Evolutionary conservation across 2,797 vertebrate species (phyloP).

Genomic region (Ispidina picta): DNA sequence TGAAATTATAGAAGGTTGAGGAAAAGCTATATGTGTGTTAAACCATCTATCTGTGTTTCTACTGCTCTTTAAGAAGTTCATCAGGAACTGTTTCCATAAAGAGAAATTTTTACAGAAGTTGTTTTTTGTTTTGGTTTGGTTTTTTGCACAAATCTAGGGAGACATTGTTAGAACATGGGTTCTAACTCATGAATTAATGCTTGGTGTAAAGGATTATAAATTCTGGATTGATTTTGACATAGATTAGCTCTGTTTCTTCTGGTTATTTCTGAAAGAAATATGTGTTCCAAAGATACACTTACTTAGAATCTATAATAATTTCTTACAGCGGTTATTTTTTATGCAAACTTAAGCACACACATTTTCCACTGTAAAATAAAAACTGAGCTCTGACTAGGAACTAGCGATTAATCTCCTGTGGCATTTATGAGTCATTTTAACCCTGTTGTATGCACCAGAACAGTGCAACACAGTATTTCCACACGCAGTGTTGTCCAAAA

Average conservation of each 20-base stretch:
- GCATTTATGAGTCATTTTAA: neutral
- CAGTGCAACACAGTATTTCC: neutral
- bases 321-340: neutral
- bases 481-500: neutral
- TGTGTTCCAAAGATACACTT: neutral
- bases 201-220: neutral
- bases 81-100: neutral
- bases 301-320: neutral
- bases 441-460: neutral
- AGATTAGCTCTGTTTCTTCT: neutral
- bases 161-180: neutral
- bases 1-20: neutral
- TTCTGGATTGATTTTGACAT: neutral
- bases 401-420: accelerated
- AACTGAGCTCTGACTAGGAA: neutral
- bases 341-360: neutral
- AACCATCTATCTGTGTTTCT: neutral
- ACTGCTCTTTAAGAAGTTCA: neutral
- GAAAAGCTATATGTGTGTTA: neutral
- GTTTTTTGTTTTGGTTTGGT: no score
- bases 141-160: neutral
- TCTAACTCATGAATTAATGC: neutral
- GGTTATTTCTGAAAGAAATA: neutral
- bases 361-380: neutral
- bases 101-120: neutral